Base-by-base conservation (phyloP, 2,888 invertebrate genomes). In the Nezara viridula region DNA sequence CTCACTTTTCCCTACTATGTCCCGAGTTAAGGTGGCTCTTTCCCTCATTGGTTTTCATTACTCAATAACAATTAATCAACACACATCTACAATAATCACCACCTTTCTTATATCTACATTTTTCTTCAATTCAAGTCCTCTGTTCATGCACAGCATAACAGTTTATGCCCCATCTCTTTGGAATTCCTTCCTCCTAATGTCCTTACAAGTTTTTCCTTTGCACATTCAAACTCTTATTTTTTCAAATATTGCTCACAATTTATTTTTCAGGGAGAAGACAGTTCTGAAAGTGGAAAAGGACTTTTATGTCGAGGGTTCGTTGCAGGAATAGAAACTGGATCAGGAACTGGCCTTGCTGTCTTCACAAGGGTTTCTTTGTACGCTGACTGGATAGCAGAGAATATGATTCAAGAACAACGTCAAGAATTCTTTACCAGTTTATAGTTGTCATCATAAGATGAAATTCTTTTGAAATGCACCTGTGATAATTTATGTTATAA, bases 341-440 rank as follows among this genome's bases (percentile, higher is more conserved):
- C 91, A 73, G 91, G 91, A 24, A 89, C 91, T 27, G 91, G 91
- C 16, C 90, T 97, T 7, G 95, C 95, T 3, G 95, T 96, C 60
- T 96, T 96, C 92, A 96, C 96, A 0, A 93, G 96, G 86, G 94
- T 96, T 86, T 95, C 96, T 0, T 94, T 95, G 91, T 96, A 96
- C 92, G 92, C 95, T 66, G 94, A 94, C 91, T 96, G 96, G 96
- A 94, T 96, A 89, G 93, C 93, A 44, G 94, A 94, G 91, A 95
- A 95, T 91, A 92, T 90, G 47, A 81, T 90, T n/a, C 89, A 90
- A n/a, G 89, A 89, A 32, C 90, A 90, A 32, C 88, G 87, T 85
- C 90, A 90, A 44, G 89, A 86, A 16, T 90, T 90, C 86, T 89
- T 88, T 0, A 89, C 88, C 21, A 81, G 24, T n/a, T 12, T 81